Base-by-base conservation (phyloP, 2,797 vertebrate species). In the Anableps anableps region DNA sequence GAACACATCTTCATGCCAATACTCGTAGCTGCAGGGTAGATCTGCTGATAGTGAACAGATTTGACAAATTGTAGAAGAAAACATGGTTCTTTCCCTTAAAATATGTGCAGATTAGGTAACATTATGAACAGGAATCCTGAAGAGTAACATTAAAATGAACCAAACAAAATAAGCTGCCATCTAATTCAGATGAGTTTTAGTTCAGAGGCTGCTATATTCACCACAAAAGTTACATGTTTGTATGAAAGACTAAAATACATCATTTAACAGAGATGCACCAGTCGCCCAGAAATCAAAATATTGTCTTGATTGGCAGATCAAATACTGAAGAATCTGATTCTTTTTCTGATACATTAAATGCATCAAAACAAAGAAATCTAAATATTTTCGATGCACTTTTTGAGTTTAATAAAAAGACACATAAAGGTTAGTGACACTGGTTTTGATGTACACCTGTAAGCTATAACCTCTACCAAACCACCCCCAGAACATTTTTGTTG, bases 1-100 rank as follows among this genome's bases (percentile, higher is more conserved):
- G 34, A 77, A 79, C 71, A 77, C 50, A 41, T 80, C 58, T 81
- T 82, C 23, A 74, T 53, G 78, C 75, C 62, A 81, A 80, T 34
- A 66, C 38, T n/a, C 75, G 47, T 41, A 87, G 88, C 81, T 85
- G 78, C 60, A 79, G 60, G 50, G 21, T 43, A 43, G 80, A 36
- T 76, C 74, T 82, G 86, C 72, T 51, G 72, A 48, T 6, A 3
- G 58, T 45, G 71, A 41, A 72, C 66, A 45, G 41, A n/a, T 71
- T 14, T 0, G 23, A 70, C 26, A 45, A 17, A 45, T 19, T 47
- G n/a, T 72, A 70, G 41, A 72, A 29, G 6, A 47, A 1, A 36
- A 72, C 45, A 53, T 45, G 79, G 43, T 45, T 62, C 36, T 83
- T n/a, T 23, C 34, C 48, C 23, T 72, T 83, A 41, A 81, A 36